Base-by-base conservation (phyloP, 2,113 vertebrate species). In the Thryonomys swinderianus region DNA sequence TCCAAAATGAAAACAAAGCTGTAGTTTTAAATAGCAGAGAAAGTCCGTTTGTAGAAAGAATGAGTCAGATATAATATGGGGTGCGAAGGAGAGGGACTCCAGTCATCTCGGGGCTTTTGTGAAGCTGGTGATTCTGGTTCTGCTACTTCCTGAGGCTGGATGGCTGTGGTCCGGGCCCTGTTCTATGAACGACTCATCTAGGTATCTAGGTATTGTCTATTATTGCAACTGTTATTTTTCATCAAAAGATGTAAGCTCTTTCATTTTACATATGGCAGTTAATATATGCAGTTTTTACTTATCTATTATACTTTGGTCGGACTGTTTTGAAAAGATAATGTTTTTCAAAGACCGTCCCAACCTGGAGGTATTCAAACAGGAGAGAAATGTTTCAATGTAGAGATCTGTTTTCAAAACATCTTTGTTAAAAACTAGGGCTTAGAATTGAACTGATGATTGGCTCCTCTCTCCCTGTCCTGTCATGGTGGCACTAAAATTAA, bases 401-500 rank as follows among this genome's bases (percentile, higher is more conserved):
- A 30, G 74, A 32, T 42, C 2, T 69, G 18, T 55, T 83, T 94
- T 59, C 20, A 76, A 91, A 94, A n/a, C 2, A 66, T 79, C 16
- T 88, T 78, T 94, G n/a, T 79, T 92, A 61, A 95, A 89, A 57
- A 69, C 12, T 40, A 74, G 30, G 84, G 40, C 20, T 71, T 12
- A 55, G 55, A 86, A 71, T 42, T 84, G 81, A 90, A 30, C 32
- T 48, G 34, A 62, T 62, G 14, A 55, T 73, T 37, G 25, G 8
- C 18, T 42, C 18, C 10, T 37, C 5, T 7, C 40, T 74, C 62
- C 14, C 40, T 5, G 0, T 25, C 21, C 8, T 21, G 21, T 62
- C 59, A 86, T 66, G 45, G 67, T 48, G 30, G 48, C 64, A 81
- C 51, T 61, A 85, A 95, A 92, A 85, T 91, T 62, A 94, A 93